These are phyloP conservation scores for Alouatta palliata DNA, from an alignment of 2,113 vertebrate species.

Conservation along the genomic window DNA sequence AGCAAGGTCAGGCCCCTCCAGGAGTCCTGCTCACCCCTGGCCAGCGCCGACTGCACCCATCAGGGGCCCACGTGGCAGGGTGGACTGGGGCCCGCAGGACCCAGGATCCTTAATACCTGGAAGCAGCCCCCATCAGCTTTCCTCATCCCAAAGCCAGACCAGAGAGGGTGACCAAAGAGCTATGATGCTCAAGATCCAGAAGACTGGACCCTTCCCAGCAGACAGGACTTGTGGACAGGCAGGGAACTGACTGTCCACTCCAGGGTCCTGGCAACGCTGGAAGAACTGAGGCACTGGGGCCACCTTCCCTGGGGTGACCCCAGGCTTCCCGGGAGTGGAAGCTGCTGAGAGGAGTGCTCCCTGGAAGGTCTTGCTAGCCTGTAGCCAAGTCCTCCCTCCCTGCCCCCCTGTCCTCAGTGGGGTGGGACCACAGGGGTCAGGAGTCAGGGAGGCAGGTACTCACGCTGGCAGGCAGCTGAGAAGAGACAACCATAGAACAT, in stretches of 20 bases:
- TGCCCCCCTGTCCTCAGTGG: neutral
- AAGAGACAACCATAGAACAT: slow-evolving; percentile 74
- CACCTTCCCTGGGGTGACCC: neutral
- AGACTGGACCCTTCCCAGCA: neutral
- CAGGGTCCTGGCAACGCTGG: neutral
- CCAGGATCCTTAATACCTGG: neutral
- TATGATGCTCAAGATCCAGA: neutral
- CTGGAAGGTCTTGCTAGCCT: neutral
- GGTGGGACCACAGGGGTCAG: neutral
- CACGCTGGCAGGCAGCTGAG: slow-evolving; percentile 68
- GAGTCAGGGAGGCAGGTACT: slow-evolving; percentile 46
- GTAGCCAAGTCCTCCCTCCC: neutral
- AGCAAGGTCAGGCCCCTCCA: neutral
- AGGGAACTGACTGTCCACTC: no score
- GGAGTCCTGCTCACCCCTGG: neutral
- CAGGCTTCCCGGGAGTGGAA: neutral
- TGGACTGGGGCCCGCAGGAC: neutral
- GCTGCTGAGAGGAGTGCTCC: neutral
- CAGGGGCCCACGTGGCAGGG: neutral
- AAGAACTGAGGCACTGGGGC: neutral
- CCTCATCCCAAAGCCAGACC: neutral
- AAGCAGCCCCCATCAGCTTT: neutral
- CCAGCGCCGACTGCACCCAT: neutral
- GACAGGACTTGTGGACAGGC: neutral
- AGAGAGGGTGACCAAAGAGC: neutral